A percentile compares a stretch with the other conserved stretches of the same genome.
Evolutionary conservation across 2,888 invertebrate genomes (phyloP).

Genomic region (Tipula lateralis): DNA sequence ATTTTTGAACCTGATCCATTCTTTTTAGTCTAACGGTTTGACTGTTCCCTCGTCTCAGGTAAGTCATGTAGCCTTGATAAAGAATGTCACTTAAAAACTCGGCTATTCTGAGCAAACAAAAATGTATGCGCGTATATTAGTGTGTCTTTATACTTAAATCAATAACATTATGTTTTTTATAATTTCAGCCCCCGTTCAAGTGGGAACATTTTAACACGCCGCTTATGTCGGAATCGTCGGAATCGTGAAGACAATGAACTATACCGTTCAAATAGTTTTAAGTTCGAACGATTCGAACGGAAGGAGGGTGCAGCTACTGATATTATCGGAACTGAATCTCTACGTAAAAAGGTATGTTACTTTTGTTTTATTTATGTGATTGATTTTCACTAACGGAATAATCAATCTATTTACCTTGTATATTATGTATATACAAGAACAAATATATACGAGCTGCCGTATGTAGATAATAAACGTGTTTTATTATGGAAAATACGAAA

Average conservation of each 20-base stretch:
- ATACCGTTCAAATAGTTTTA: slow-evolving; percentile 82
- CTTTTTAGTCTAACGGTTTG: too few relatives aligned
- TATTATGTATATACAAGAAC: neutral
- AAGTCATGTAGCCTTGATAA: too few relatives aligned
- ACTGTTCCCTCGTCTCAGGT: too few relatives aligned
- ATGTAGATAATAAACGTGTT: neutral
- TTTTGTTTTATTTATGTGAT: neutral
- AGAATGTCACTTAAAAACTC: too few relatives aligned
- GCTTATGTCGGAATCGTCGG: slow-evolving; percentile 68
- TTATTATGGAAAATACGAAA: neutral
- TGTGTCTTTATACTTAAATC: too few relatives aligned
- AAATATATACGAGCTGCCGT: neutral
- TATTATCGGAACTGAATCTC: slow-evolving; percentile 51
- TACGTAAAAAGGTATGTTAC: slow-evolving; percentile 19
- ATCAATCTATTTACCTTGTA: neutral
- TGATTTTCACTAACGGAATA: neutral
- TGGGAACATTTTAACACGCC: slow-evolving; percentile 57
- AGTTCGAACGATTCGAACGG: slow-evolving; percentile 77
- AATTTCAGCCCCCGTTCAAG: slow-evolving; percentile 44
- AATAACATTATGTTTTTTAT: too few relatives aligned
- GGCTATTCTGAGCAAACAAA: too few relatives aligned
- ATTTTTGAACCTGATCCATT: too few relatives aligned
- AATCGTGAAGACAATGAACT: slow-evolving; percentile 76
- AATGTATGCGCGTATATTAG: too few relatives aligned
- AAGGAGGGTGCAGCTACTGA: slow-evolving; percentile 57